Conservation (phyloP, 2,113 vertebrate genomes). For the Lichenostomus cassidix region DNA sequence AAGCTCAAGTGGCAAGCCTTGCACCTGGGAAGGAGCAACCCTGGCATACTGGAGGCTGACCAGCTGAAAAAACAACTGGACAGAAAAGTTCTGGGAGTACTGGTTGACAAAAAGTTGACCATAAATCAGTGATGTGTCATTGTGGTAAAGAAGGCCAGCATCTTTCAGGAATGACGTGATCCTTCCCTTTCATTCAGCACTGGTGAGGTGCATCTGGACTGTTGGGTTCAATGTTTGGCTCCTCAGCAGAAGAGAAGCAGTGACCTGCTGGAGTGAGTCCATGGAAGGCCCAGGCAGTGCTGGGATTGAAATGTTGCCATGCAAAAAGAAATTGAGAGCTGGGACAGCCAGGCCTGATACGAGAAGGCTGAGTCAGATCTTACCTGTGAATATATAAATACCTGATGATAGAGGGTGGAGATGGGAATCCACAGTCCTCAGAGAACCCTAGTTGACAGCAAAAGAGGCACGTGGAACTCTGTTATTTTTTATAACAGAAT, state of each 20-base stretch:
- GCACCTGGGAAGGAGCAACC: fast-evolving
- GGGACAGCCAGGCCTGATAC: background rate
- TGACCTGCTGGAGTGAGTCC: background rate
- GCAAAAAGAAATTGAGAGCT: background rate
- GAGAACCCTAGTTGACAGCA: too few relatives aligned
- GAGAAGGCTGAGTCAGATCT: background rate
- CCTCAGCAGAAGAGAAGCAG: background rate
- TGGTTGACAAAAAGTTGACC: background rate
- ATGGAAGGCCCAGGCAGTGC: background rate
- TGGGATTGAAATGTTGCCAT: background rate
- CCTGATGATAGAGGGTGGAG: background rate
- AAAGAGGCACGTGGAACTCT: background rate
- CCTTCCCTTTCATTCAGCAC: background rate
- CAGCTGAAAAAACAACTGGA: background rate
- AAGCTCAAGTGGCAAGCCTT: background rate
- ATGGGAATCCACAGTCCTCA: background rate
- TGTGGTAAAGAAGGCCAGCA: fast-evolving
- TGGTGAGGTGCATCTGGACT: background rate
- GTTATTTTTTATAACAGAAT: background rate
- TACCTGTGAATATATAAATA: background rate
- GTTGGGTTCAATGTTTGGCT: background rate
- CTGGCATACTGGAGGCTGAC: background rate
- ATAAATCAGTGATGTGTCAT: background rate
- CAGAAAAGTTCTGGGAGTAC: background rate
- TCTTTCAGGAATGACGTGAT: background rate